A percentile compares a stretch with the other conserved stretches of the same genome.
Conservation (phyloP, 53 echinoderm and acorn worm species). For the Actinopyga echinites region DNA sequence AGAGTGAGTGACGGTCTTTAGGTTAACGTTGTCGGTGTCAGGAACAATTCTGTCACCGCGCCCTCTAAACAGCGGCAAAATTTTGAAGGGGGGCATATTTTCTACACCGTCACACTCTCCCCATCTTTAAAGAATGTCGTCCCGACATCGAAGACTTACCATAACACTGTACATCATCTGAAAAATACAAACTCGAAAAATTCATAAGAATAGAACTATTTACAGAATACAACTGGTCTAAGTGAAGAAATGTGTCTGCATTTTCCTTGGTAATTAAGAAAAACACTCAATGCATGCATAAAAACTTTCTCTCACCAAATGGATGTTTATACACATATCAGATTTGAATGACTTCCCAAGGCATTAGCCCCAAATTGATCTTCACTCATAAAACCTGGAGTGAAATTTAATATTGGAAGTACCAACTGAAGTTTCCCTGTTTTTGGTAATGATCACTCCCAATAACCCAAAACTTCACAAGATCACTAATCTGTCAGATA, state of each 20-base stretch:
- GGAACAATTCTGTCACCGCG: no score
- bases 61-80: background rate
- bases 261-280: no score
- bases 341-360: background rate
- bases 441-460: constrained; percentile 12
- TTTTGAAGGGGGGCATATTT: background rate
- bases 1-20: no score
- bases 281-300: background rate
- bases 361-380: background rate
- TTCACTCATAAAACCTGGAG: background rate
- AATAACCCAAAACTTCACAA: background rate
- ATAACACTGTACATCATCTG: background rate
- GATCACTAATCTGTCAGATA: background rate
- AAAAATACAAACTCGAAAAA: background rate
- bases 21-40: no score
- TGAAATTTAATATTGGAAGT: background rate
- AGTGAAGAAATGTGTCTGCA: no score
- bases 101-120: background rate
- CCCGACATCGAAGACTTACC: background rate
- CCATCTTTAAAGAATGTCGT: background rate
- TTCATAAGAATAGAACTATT: no score
- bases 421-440: background rate
- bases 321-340: background rate
- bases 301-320: background rate
- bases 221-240: no score